These are phyloP conservation scores for Knipowitschia caucasica DNA, from an alignment of 2,797 vertebrate genomes.

Conservation along the genomic window DNA sequence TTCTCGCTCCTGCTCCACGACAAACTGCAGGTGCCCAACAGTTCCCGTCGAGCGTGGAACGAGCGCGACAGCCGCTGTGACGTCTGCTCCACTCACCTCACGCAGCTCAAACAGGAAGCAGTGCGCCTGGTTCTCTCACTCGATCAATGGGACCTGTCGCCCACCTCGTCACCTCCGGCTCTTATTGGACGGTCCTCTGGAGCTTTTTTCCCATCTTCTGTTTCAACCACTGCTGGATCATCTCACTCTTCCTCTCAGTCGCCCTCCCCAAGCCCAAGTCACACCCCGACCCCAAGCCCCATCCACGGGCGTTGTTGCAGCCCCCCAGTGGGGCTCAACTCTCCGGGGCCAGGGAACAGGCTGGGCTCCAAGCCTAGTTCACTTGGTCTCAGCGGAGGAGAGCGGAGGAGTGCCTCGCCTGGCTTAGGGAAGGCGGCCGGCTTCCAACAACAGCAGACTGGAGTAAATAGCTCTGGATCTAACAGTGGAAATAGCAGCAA, in stretches of 20 bases:
- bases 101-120: slow-evolving; percentile 95
- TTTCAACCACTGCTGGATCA: slow-evolving; percentile 37
- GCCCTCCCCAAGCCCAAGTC: slow-evolving; percentile 51
- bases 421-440: slow-evolving; percentile 79
- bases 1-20: slow-evolving; percentile 91
- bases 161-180: slow-evolving; percentile 83
- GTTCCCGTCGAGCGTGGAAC: slow-evolving; percentile 90
- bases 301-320: slow-evolving; percentile 49
- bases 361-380: slow-evolving; percentile 85
- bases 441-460: slow-evolving; percentile 68
- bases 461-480: slow-evolving; percentile 71
- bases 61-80: slow-evolving; percentile 94
- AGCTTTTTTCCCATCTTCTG: slow-evolving; percentile 58
- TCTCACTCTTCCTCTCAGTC: slow-evolving; percentile 42
- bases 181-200: slow-evolving; percentile 51
- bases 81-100: slow-evolving; percentile 91
- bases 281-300: slow-evolving; percentile 60
- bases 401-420: slow-evolving; percentile 84
- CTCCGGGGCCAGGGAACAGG: slow-evolving; percentile 73
- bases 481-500: slow-evolving; percentile 54
- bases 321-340: slow-evolving; percentile 40
- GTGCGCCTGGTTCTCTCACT: slow-evolving; percentile 91
- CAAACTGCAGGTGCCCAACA: slow-evolving; percentile 93
- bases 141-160: slow-evolving; percentile 85
- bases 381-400: slow-evolving; percentile 83